Evolutionary conservation across 2,888 invertebrate species (phyloP).

Genomic region (Polietes domitor): DNA sequence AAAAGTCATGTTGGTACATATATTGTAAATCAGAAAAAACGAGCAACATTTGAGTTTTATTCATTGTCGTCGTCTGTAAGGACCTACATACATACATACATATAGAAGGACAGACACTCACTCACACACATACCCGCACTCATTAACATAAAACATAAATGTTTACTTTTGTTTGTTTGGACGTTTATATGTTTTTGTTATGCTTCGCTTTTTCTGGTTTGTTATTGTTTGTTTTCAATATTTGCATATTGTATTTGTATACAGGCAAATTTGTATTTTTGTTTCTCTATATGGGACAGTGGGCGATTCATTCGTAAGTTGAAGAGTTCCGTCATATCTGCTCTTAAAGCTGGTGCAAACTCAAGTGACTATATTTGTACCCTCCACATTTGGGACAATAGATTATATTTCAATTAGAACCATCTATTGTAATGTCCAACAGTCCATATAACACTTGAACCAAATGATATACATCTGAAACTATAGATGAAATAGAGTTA

Average conservation of each 20-base stretch:
- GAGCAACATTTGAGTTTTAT: not conserved
- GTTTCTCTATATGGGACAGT: slow-evolving; percentile 26
- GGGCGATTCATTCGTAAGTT: not conserved
- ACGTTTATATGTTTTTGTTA: slow-evolving; percentile 65
- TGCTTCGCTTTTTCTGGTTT: slow-evolving; percentile 28
- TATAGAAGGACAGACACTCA: not conserved
- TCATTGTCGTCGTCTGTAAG: not conserved
- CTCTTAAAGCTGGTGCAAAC: no score
- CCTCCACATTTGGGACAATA: no score
- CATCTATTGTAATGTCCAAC: no score
- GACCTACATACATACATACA: not conserved
- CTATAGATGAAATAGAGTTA: no score
- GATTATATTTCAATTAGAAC: no score
- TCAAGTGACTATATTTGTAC: no score
- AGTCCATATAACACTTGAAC: no score
- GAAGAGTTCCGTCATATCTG: no score
- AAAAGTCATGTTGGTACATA: slow-evolving; percentile 73
- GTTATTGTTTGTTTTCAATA: slow-evolving; percentile 62
- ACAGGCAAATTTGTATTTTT: slow-evolving; percentile 33
- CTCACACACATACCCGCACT: slow-evolving; percentile 70
- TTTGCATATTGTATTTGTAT: slow-evolving; percentile 62
- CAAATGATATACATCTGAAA: no score
- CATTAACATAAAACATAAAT: slow-evolving; percentile 80
- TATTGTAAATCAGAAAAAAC: slow-evolving; percentile 63
- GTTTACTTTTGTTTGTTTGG: slow-evolving; percentile 73